Base-by-base conservation (phyloP, 2,797 vertebrate species). In the Manis crassicaudata region DNA sequence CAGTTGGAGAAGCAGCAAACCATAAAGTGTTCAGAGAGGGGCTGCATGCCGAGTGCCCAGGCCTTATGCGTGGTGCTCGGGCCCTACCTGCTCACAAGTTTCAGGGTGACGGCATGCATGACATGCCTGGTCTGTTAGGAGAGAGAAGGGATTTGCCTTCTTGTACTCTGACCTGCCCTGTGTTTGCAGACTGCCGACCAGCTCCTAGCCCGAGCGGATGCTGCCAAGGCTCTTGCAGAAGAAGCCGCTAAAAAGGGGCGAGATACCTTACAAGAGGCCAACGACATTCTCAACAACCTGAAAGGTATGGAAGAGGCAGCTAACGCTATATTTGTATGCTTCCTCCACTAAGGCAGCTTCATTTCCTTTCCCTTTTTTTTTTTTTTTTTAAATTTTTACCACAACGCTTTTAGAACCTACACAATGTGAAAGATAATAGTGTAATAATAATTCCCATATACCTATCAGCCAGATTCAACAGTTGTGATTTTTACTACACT, bases 141-240 rank as follows among this genome's bases (percentile, higher is more conserved):
- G 29, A 9, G n/a, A 54, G 58, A 67, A 72, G 60, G 43, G 25
- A 5, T 27, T 17, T 37, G 12, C 60, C 54, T 3, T 1, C 23
- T n/a, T n/a, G 20, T 23, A 40, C 35, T 72, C 85, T 88, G 63
- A 93, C 62, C 60, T 75, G 63, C 81, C 14, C 0, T 97, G n/a
- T 97, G 86, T 98, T 94, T 88, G 68, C 98, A 99, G 99, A 99
- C 99, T 0, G 99, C 99, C 0, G 99, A 99, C 97, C 99, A 99
- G 98, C 98, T 99, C 93, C 96, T 99, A 56, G 99, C 99, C 87
- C 99, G 99, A 85, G 99, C 99, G 0, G 99, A 99, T 7, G 99
- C 99, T 1, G 99, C 99, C 1, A 99, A 99, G 97, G 99, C 99
- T 70, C 97, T 99, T 82, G 99, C 99, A 0, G 99, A 99, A 88